Evolutionary conservation across 2,888 invertebrate genomes (phyloP), one percentile per base, ranked within the genome.

Genomic region (Gerosis bhagava): DNA sequence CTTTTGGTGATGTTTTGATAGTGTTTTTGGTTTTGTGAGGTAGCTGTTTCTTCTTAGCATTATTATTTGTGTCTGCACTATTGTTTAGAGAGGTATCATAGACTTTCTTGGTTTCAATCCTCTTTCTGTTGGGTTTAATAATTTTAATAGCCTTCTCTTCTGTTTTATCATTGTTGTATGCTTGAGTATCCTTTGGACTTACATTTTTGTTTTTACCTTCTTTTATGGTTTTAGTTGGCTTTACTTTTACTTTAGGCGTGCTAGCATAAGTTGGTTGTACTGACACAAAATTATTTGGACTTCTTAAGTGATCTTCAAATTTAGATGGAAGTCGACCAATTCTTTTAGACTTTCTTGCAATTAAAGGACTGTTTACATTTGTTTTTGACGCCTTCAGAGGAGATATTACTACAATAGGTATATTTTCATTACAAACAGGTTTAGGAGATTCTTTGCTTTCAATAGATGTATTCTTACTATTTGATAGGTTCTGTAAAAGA

Each of bases 181-280:
- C n/a, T n/a, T n/a, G n/a, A n/a, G n/a, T n/a, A n/a, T n/a, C n/a
- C n/a, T n/a, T n/a, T n/a, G 19, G 19, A 19, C 19, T 19, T 3
- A 19, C 19, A 19, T 3, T 19, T 6, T 19, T 19, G 6, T 5
- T 19, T 19, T 19, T 19, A 6, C 4, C 19, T 5, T 19, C 6
- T n/a, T n/a, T n/a, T n/a, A n/a, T n/a, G n/a, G n/a, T n/a, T n/a
- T n/a, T n/a, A n/a, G 2, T 49, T 50, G 12, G 29, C 21, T 51
- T 65, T 73, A 29, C 53, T 68, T 29, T 57, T 56, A 7, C 56
- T 48, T 74, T 65, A 10, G 84, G 84, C 15, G 84, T 86, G 53
- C 83, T 84, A 1, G 83, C 73, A 67, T 76, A 65, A 24, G 69
- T 62, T 50, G 82, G 81, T 32, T 74, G 67, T n/a, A 79, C 65